Percentiles rank a stretch among this genome's conserved stretches.
These are phyloP conservation scores for Mechanitis messenoides DNA, from an alignment of 2,888 invertebrate genomes.

Conservation along the genomic window DNA sequence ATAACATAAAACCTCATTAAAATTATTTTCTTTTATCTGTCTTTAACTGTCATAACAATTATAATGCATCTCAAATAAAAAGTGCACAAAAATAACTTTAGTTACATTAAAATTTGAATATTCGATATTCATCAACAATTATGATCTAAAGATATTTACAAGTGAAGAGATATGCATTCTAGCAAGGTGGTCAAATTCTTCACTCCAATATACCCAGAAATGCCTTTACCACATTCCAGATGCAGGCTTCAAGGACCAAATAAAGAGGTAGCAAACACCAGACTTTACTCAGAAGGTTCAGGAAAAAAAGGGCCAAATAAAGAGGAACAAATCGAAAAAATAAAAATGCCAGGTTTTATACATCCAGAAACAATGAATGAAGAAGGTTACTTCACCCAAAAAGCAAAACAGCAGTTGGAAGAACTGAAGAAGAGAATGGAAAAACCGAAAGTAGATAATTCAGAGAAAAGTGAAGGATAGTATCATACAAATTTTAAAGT, in stretches of 20 bases:
- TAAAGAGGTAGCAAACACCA: slow-evolving; percentile 2
- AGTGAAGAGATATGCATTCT: background rate
- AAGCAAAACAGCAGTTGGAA: slow-evolving; percentile 38
- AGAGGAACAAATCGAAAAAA: slow-evolving; percentile 26
- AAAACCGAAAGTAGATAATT: slow-evolving; percentile 33
- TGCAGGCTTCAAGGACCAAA: background rate
- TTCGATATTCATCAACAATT: no score
- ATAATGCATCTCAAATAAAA: no score
- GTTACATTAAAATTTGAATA: no score
- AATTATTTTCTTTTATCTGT: no score
- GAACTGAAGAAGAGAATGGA: slow-evolving; percentile 40
- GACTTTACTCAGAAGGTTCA: slow-evolving; percentile 18
- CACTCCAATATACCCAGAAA: slow-evolving; percentile 17
- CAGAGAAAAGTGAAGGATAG: slow-evolving; percentile 35
- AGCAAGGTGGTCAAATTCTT: slow-evolving; percentile 23
- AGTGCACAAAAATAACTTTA: no score
- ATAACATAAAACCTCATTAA: no score
- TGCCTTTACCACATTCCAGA: background rate
- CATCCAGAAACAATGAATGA: slow-evolving; percentile 38
- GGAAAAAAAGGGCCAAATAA: slow-evolving; percentile 22
- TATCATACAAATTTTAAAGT: background rate
- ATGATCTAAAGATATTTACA: background rate
- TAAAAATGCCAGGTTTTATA: slow-evolving; percentile 44
- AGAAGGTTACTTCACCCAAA: slow-evolving; percentile 42
- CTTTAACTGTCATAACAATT: no score